Conservation (phyloP, 2,113 vertebrate species). For the Smithornis capensis region DNA sequence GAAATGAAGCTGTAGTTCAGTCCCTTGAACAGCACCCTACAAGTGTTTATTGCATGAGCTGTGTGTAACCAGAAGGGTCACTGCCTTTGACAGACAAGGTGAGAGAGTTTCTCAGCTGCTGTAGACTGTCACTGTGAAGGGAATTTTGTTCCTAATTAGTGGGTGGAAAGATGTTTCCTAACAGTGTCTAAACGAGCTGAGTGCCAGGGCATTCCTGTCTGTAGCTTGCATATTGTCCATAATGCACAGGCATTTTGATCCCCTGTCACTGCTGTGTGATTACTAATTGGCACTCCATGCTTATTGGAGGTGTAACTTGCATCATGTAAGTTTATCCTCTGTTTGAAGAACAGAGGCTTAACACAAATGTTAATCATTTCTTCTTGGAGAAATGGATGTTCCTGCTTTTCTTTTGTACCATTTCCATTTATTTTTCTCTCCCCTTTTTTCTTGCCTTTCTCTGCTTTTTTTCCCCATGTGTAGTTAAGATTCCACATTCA, state of each 20-base stretch:
- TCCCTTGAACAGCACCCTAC: background rate
- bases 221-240: background rate
- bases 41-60: background rate
- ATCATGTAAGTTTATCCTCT: background rate
- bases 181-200: background rate
- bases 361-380: background rate
- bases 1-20: background rate
- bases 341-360: background rate
- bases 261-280: background rate
- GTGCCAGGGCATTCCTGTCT: background rate
- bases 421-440: background rate
- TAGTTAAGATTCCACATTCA: background rate
- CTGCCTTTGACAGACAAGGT: background rate
- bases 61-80: background rate
- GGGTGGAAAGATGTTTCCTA: background rate
- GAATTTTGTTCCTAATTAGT: background rate
- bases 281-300: rapidly evolving
- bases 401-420: background rate
- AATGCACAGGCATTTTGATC: background rate
- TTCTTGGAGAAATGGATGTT: background rate
- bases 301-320: background rate
- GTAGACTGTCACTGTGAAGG: background rate
- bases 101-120: background rate
- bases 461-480: background rate
- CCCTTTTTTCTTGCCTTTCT: background rate